phyloP scores from a whole-genome alignment of 2,113 vertebrate species.

The Kobus ellipsiprymnus region DNA sequence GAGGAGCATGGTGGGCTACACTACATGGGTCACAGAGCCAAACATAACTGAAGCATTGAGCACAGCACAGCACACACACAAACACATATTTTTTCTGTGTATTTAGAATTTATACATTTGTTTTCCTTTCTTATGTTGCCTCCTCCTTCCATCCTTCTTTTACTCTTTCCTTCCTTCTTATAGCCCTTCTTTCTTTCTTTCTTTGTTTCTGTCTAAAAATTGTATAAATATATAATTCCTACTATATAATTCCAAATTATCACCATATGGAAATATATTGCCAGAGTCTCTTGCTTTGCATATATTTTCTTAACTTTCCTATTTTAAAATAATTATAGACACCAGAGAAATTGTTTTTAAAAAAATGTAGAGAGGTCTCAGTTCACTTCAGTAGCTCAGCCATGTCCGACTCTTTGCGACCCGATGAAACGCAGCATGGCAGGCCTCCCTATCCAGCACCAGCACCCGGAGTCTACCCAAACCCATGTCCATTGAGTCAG shows the following conservation, averaged over 20 bases:
- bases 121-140: background rate
- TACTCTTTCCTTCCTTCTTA: too few relatives aligned
- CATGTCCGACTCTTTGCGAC: too few relatives aligned
- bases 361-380: background rate
- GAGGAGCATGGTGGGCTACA: background rate
- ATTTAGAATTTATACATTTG: background rate
- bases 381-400: too few relatives aligned
- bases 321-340: background rate
- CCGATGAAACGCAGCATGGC: fast-evolving
- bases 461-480: too few relatives aligned
- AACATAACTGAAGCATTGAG: background rate
- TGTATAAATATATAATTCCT: background rate
- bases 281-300: background rate
- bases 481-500: too few relatives aligned
- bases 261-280: background rate
- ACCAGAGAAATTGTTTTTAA: fast-evolving
- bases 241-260: background rate
- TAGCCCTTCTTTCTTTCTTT: background rate
- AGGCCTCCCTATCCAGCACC: too few relatives aligned
- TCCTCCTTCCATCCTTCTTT: background rate
- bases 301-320: background rate
- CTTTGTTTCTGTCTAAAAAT: background rate
- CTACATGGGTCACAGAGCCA: background rate
- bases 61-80: background rate
- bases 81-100: background rate